Conservation (phyloP, 2,113 vertebrate species). For the Perca schrenkii region DNA sequence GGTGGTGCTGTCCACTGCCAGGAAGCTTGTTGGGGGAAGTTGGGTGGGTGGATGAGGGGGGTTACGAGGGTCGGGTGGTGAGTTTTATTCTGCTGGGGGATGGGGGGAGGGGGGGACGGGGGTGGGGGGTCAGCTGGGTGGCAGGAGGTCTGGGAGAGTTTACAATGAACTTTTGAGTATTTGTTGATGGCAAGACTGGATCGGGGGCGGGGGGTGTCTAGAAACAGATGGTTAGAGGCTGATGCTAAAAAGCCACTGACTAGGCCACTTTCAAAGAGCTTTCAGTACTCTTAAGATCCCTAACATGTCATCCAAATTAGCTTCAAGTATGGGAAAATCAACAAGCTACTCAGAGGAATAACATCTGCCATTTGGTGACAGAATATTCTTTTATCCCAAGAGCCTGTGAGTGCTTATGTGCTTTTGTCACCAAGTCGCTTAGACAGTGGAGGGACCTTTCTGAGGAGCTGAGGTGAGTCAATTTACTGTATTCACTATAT, state of each 20-base stretch:
- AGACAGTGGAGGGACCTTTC: neutral
- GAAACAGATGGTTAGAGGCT: conserved; percentile 72
- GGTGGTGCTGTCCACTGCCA: conserved; percentile 89
- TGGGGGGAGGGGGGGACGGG: conserved; percentile 28
- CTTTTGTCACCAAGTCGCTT: neutral
- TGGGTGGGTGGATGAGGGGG: conserved; percentile 83
- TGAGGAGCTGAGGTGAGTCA: neutral
- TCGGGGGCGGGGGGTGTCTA: neutral
- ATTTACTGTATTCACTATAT: neutral
- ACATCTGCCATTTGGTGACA: conserved; percentile 31
- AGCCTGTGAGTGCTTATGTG: conserved; percentile 1
- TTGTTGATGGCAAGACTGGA: conserved; percentile 50
- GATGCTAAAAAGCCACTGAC: conserved; percentile 57
- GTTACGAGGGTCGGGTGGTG: conserved; percentile 54
- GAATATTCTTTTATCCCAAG: conserved; percentile 23
- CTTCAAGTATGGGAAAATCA: conserved; percentile 2
- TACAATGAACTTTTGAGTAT: conserved; percentile 75
- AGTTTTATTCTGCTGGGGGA: conserved; percentile 65
- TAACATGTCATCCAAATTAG: conserved; percentile 41
- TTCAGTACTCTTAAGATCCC: conserved; percentile 36
- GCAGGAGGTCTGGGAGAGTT: conserved; percentile 57
- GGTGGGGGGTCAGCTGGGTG: conserved; percentile 59
- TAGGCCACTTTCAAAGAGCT: conserved; percentile 55
- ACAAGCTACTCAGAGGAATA: neutral
- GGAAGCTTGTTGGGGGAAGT: conserved; percentile 88